A percentile compares a stretch with the other conserved stretches of the same genome.
Evolutionary conservation across 1,140 invertebrate genomes (phyloP).

Genomic region (Caerostris extrusa): DNA sequence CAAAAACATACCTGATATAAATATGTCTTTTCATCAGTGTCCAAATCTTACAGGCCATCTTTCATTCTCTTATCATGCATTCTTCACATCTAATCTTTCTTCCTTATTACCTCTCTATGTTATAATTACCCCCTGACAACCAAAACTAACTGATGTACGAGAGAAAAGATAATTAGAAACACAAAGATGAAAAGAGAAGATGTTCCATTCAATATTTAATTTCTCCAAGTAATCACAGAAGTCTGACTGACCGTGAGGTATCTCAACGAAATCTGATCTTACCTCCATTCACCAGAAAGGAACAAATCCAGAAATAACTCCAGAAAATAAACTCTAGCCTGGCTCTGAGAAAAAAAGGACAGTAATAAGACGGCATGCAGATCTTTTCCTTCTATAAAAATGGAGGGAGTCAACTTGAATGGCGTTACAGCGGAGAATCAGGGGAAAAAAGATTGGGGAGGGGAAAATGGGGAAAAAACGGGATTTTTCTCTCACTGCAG

Average conservation of each 20-base stretch:
- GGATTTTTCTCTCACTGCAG: slow-evolving; percentile 38
- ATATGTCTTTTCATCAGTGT: no score
- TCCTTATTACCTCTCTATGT: no score
- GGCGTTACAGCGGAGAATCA: background rate
- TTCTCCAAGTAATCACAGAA: background rate
- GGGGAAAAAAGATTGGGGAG: background rate
- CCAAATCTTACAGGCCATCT: no score
- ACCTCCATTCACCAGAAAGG: background rate
- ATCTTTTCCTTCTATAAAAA: slow-evolving; percentile 1
- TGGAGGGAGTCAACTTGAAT: slow-evolving; percentile 25
- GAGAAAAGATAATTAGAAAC: no score
- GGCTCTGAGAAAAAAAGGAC: slow-evolving; percentile 15
- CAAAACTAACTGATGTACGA: no score
- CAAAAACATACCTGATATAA: no score
- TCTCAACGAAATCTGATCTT: slow-evolving; percentile 23
- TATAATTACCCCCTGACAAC: no score
- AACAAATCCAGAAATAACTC: background rate
- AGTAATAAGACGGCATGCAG: slow-evolving; percentile 12
- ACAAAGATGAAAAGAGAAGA: no score
- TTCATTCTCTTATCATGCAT: no score
- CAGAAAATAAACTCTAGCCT: slow-evolving; percentile 37
- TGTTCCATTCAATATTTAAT: no score
- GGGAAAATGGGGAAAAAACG: slow-evolving; percentile 32
- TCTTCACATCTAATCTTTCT: no score
- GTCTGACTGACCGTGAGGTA: background rate